phyloP scores from a whole-genome alignment of 2,113 vertebrate species.

The Proterorhinus semilunaris region DNA sequence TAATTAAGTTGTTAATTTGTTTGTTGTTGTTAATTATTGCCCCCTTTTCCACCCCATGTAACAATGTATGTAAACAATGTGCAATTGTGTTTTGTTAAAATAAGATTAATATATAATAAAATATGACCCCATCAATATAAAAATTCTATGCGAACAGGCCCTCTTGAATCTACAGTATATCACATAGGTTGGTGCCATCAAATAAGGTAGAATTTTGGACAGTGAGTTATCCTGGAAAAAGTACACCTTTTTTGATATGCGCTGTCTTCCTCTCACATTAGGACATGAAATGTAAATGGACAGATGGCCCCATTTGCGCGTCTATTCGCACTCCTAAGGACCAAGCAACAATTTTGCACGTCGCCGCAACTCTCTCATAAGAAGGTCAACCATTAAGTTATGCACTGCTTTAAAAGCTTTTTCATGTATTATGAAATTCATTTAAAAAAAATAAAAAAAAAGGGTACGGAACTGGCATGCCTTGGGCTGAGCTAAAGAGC shows the following conservation, averaged over 20 bases:
- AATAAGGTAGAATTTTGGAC: neutral
- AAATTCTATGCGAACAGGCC: too few relatives aligned
- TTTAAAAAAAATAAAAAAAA: too few relatives aligned
- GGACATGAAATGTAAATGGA: conserved; percentile 63
- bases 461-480: conserved; percentile 12
- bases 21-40: too few relatives aligned
- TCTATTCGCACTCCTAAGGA: conserved; percentile 57
- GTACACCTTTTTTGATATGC: conserved; percentile 49
- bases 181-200: neutral
- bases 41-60: too few relatives aligned
- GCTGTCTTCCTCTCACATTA: conserved; percentile 50
- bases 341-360: conserved; percentile 72
- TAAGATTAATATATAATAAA: too few relatives aligned
- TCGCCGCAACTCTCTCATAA: conserved; percentile 65
- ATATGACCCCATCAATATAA: too few relatives aligned
- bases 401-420: conserved; percentile 68
- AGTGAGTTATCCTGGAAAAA: neutral
- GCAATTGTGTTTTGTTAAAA: too few relatives aligned
- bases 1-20: too few relatives aligned
- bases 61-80: too few relatives aligned
- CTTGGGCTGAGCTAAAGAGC: conserved; percentile 20
- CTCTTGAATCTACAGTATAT: neutral
- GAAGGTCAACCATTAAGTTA: conserved; percentile 69
- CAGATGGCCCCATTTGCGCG: conserved; percentile 67
- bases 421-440: conserved; percentile 70